Conservation (phyloP, 2,888 invertebrate species). For the Glaucopsyche alexis region DNA sequence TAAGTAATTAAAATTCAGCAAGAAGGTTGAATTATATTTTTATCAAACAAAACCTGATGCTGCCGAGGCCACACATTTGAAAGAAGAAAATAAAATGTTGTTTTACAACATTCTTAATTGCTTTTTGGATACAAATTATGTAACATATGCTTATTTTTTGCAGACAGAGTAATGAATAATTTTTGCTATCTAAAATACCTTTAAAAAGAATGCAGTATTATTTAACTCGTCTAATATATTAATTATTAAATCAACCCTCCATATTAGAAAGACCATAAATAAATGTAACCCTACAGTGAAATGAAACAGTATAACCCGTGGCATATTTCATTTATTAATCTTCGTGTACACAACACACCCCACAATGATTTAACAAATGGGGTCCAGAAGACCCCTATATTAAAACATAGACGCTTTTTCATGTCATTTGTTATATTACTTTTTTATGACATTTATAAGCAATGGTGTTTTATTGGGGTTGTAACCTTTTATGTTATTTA, state of each 20-base stretch:
- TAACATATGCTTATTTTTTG: not conserved
- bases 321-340: slow-evolving; percentile 70
- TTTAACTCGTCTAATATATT: not conserved
- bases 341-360: slow-evolving; percentile 54
- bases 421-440: slow-evolving; percentile 38
- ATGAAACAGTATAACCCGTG: slow-evolving; percentile 47
- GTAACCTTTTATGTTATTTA: not conserved
- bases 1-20: slow-evolving; percentile 17
- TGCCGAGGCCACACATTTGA: slow-evolving; percentile 1
- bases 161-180: not conserved
- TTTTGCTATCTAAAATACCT: not conserved
- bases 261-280: slow-evolving; percentile 34
- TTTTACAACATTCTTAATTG: slow-evolving; percentile 8
- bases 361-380: slow-evolving; percentile 52
- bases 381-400: slow-evolving; percentile 52
- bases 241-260: slow-evolving; percentile 29
- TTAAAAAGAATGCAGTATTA: too few relatives aligned
- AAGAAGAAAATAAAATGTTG: slow-evolving; percentile 15
- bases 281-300: slow-evolving; percentile 57
- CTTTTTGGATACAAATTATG: slow-evolving; percentile 5
- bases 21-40: slow-evolving; percentile 18
- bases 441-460: slow-evolving; percentile 37
- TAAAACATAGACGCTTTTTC: slow-evolving; percentile 26
- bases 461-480: slow-evolving; percentile 27
- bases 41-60: slow-evolving; percentile 11